phyloP scores from a whole-genome alignment of 2,113 vertebrate genomes.

The Eulacestoma nigropectus region DNA sequence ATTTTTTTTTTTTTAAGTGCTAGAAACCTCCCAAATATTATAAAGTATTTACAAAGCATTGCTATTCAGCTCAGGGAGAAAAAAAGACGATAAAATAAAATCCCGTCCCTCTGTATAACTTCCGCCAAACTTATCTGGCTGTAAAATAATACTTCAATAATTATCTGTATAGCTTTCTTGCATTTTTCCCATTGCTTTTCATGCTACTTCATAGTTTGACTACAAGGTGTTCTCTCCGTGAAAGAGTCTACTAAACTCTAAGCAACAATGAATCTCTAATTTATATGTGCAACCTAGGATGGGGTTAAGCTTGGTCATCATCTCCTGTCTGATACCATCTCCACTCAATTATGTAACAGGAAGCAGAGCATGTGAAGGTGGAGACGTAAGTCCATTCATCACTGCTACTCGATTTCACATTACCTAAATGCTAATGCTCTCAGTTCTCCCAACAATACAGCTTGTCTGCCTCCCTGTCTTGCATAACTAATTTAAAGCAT shows the following conservation, averaged over 20 bases:
- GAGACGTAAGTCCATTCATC: not conserved
- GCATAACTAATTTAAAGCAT: not conserved
- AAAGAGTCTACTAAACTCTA: not conserved
- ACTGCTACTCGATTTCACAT: not conserved
- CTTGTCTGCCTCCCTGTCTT: not conserved
- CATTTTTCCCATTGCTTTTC: not conserved
- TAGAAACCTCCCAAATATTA: not conserved
- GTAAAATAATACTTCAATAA: not conserved
- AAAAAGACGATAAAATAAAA: not conserved
- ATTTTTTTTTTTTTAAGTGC: not conserved
- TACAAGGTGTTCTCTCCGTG: not conserved
- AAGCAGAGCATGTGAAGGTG: not conserved
- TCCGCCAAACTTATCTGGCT: not conserved
- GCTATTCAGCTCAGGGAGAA: not conserved
- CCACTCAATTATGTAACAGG: not conserved
- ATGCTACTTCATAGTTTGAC: not conserved
- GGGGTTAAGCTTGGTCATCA: not conserved
- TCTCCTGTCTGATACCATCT: not conserved
- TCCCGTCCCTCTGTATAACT: not conserved
- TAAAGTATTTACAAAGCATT: not conserved
- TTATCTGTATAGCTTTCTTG: not conserved
- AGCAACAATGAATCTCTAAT: not conserved
- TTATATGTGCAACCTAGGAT: not conserved
- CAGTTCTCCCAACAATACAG: not conserved
- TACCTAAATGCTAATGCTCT: not conserved